phyloP scores from a whole-genome alignment of 1,140 invertebrate species.

The Odontomachus brunneus region DNA sequence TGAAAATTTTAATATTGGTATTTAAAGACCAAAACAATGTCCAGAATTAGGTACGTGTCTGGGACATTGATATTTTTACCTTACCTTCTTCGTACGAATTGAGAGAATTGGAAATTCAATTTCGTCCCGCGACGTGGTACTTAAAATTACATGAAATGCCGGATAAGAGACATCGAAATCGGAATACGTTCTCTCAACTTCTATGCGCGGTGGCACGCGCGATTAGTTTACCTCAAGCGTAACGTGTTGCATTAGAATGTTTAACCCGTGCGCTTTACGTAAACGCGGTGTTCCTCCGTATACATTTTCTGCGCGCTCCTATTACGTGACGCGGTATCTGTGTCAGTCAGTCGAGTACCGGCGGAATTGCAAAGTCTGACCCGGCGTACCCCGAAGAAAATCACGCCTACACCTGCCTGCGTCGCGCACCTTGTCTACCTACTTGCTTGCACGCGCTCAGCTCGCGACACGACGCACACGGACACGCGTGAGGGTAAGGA shows the following conservation, averaged over 20 bases:
- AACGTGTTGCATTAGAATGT: not conserved
- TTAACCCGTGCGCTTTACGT: not conserved
- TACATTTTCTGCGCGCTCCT: not conserved
- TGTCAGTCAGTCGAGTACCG: constrained; percentile 10
- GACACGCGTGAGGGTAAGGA: not conserved
- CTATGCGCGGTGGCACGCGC: too few relatives aligned
- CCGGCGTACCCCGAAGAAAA: constrained; percentile 24
- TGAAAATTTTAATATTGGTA: too few relatives aligned
- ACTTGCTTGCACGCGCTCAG: not conserved
- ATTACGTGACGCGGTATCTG: not conserved
- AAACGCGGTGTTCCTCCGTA: too few relatives aligned
- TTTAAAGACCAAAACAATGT: too few relatives aligned
- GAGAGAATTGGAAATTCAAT: constrained; percentile 14
- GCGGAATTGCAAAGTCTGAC: constrained; percentile 5
- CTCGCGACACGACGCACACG: constrained; percentile 1
- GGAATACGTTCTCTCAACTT: too few relatives aligned
- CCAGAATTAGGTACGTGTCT: too few relatives aligned
- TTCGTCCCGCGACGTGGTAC: not conserved
- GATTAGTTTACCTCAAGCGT: not conserved
- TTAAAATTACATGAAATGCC: too few relatives aligned
- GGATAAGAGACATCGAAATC: too few relatives aligned
- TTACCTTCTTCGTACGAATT: too few relatives aligned
- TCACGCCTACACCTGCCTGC: constrained; percentile 30
- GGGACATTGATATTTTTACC: too few relatives aligned
- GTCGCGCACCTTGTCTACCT: not conserved